Percentiles rank a stretch among this genome's conserved stretches.
phyloP scores from a whole-genome alignment of 2,888 invertebrate species.

The Trimorus sp. region DNA sequence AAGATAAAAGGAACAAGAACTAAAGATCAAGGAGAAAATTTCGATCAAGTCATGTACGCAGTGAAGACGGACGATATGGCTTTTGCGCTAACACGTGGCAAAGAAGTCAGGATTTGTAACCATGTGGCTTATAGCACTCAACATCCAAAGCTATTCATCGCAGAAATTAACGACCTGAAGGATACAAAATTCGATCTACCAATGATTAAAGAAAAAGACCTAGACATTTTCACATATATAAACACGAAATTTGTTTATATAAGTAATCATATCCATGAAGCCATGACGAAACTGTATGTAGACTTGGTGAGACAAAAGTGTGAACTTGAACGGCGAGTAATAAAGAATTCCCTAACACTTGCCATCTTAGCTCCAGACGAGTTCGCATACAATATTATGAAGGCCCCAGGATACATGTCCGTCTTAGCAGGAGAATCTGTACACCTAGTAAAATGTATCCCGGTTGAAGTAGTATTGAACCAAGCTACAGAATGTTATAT shows the following conservation, averaged over 20 bases:
- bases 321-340: too few relatives aligned
- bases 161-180: too few relatives aligned
- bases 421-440: conserved; percentile 69
- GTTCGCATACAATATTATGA: conserved; percentile 66
- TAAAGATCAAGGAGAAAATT: too few relatives aligned
- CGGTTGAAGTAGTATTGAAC: conserved; percentile 30
- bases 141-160: too few relatives aligned
- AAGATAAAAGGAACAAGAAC: too few relatives aligned
- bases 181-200: background rate
- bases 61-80: too few relatives aligned
- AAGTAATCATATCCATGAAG: background rate
- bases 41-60: too few relatives aligned
- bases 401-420: conserved; percentile 69
- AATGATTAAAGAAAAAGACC: background rate
- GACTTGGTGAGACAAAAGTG: too few relatives aligned
- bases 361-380: background rate
- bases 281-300: background rate
- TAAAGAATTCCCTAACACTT: background rate
- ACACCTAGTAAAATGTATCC: conserved; percentile 70
- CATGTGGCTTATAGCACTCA: too few relatives aligned
- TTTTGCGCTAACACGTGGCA: too few relatives aligned
- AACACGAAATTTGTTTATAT: background rate
- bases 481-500: conserved; percentile 64
- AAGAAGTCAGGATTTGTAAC: too few relatives aligned
- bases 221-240: background rate